A percentile compares a stretch with the other conserved stretches of the same genome.
These are phyloP conservation scores for Chrysomela aeneicollis DNA, from an alignment of 2,888 invertebrate genomes.

Conservation along the genomic window DNA sequence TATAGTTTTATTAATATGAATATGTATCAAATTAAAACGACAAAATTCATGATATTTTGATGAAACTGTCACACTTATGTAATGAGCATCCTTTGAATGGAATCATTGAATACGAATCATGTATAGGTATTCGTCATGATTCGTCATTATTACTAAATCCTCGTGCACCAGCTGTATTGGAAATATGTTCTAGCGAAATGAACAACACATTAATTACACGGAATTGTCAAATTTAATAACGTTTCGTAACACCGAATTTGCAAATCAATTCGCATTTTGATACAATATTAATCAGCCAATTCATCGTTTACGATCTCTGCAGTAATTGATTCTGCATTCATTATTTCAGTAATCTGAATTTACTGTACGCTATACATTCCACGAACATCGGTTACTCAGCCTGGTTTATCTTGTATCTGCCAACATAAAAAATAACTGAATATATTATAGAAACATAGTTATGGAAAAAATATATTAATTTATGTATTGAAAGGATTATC, in stretches of 20 bases:
- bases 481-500: too few species aligned
- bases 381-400: background rate
- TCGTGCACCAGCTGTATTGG: background rate
- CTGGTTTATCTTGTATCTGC: too few species aligned
- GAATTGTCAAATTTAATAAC: slow-evolving; percentile 17
- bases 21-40: too few species aligned
- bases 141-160: background rate
- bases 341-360: background rate
- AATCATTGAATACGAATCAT: too few species aligned
- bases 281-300: slow-evolving; percentile 14
- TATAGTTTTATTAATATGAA: too few species aligned
- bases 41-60: too few species aligned
- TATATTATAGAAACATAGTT: too few species aligned
- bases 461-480: too few species aligned
- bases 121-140: slow-evolving; percentile 2
- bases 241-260: slow-evolving; percentile 13
- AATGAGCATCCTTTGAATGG: background rate
- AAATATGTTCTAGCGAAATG: slow-evolving; percentile 11
- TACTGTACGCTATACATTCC: background rate
- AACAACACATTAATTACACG: slow-evolving; percentile 18
- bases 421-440: too few species aligned
- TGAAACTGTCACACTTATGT: background rate
- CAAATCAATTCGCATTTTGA: slow-evolving; percentile 10
- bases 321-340: slow-evolving; percentile 16
- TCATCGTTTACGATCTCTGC: slow-evolving; percentile 6